Conservation (phyloP, 2,888 invertebrate species). For the Mythimna lalbum region DNA sequence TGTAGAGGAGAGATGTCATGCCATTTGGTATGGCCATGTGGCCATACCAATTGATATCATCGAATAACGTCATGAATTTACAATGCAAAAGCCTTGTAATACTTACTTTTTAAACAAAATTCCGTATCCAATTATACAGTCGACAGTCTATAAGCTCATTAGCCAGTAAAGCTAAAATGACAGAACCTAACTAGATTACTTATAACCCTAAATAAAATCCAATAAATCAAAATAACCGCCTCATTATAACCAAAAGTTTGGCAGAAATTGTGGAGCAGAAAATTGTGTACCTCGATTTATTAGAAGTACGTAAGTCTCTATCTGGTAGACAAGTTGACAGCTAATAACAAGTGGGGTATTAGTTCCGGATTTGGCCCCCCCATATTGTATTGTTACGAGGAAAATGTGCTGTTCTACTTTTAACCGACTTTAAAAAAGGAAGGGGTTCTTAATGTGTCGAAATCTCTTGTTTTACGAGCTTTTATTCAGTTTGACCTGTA, state of each 20-base stretch:
- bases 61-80: too few species aligned
- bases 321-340: slow-evolving; percentile 73
- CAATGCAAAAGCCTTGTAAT: too few species aligned
- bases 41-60: too few species aligned
- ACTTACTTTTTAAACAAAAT: too few species aligned
- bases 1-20: too few species aligned
- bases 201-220: slow-evolving; percentile 6
- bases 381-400: slow-evolving; percentile 61
- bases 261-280: slow-evolving; percentile 33
- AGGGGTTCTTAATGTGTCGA: too few species aligned
- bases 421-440: too few species aligned
- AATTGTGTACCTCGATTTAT: slow-evolving; percentile 57
- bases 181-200: not conserved
- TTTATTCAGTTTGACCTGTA: too few species aligned
- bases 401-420: slow-evolving; percentile 16
- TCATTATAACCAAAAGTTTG: slow-evolving; percentile 51
- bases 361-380: slow-evolving; percentile 66
- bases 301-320: slow-evolving; percentile 63
- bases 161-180: not conserved
- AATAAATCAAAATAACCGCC: slow-evolving; percentile 44
- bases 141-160: not conserved
- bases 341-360: slow-evolving; percentile 71
- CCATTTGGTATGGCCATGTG: too few species aligned
- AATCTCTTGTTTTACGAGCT: too few species aligned
- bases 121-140: not conserved